Evolutionary conservation across 2,888 invertebrate genomes (phyloP), one percentile per base, ranked within the genome.

Genomic region (Proisotoma minuta): DNA sequence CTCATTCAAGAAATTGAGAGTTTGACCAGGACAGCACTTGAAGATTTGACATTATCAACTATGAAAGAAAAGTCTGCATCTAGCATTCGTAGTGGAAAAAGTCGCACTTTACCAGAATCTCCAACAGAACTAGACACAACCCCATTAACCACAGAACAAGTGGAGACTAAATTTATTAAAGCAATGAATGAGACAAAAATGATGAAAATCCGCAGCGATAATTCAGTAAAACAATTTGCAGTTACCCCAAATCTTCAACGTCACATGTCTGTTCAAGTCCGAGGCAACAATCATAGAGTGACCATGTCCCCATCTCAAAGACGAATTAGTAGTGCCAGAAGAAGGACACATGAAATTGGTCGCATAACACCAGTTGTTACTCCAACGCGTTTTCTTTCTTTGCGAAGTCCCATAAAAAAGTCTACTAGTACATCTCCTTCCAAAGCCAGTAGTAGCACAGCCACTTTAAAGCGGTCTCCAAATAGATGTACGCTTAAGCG

Each of bases 401-500:
- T 66, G 10, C 40, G 64, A 12, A 61, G 59, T 26, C 66, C 64
- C 12, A n/a, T n/a, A n/a, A n/a, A n/a, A n/a, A 56, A 49, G 10
- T 12, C 47, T 28, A 59, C 57, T 39, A 39, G 52, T 1, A 59
- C 59, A 0, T 22, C 47, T 3, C 57, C 57, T 20, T 5, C 26
- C 15, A 26, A 15, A 4, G 8, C 52, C 3, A 4, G 5, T 52
- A 8, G 5, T 5, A 23, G 5, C 3, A n/a, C 12, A 4, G 3
- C 5, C 3, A 52, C 52, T 5, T 20, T 52, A 4, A 26, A 28
- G 28, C 22, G 52, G 26, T 65, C 66, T 12, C 62, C 63, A 5
- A 67, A 57, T 47, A 62, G 72, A 3, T 69, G 70, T 54, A 72
- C 72, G 57, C 75, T 85, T 22, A 80, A 80, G 66, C 78, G 84